Evolutionary conservation across 2,888 invertebrate genomes (phyloP).

Genomic region (Gymnosoma rotundatum): DNA sequence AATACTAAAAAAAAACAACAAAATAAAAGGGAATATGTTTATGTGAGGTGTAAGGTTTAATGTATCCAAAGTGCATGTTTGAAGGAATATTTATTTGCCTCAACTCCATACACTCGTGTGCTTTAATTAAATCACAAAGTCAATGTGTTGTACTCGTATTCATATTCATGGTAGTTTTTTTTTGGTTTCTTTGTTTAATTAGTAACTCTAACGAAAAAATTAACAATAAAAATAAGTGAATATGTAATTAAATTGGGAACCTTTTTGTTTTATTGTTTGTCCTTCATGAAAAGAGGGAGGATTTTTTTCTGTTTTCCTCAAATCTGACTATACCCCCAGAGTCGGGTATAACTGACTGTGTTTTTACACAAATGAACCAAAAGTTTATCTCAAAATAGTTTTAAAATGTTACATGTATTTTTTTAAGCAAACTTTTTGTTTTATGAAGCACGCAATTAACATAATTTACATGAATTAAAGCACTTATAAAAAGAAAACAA

Average conservation of each 20-base stretch:
- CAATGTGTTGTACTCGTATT: constrained; percentile 44
- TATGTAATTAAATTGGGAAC: constrained; percentile 54
- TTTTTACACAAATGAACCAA: constrained; percentile 3
- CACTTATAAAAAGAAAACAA: constrained; percentile 42
- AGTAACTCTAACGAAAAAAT: constrained; percentile 34
- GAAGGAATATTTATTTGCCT: background rate
- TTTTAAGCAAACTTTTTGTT: background rate
- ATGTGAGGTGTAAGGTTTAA: background rate
- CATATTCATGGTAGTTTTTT: constrained; percentile 12
- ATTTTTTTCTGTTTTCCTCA: background rate
- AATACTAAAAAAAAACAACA: constrained; percentile 10
- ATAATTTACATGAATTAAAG: constrained; percentile 62
- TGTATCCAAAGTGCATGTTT: background rate
- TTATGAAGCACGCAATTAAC: constrained; percentile 62
- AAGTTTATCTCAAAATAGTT: constrained; percentile 34
- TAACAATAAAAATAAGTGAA: constrained; percentile 41
- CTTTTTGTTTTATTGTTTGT: constrained; percentile 23
- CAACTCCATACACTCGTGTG: background rate
- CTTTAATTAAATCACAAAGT: constrained; percentile 55
- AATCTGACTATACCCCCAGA: too few species aligned
- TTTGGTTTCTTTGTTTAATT: constrained; percentile 49
- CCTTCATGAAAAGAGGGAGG: background rate
- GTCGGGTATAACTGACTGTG: too few species aligned
- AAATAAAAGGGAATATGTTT: background rate
- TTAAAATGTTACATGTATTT: constrained; percentile 22